Base-by-base conservation (phyloP, 2,113 vertebrate genomes). In the Xiphophorus maculatus region DNA sequence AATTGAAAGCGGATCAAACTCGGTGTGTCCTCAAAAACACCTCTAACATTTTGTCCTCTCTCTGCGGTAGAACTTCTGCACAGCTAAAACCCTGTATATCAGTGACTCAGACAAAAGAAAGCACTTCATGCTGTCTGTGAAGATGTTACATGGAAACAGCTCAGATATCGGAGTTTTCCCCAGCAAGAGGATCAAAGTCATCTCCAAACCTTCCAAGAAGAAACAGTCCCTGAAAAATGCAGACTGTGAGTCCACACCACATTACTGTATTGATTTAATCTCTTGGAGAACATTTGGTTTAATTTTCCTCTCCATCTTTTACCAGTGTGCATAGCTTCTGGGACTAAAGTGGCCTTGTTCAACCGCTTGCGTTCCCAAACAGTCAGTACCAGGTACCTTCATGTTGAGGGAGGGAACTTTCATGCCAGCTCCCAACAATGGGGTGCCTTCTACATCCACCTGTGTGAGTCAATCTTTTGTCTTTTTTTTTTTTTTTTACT, bases 381-480 rank as follows among this genome's bases (percentile, higher is more conserved):
- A 2, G 97, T 99, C 84, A 99, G 97, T 84, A 99, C 97, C 83
- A 94, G 97, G 90, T 99, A 98, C 90, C 96, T 99, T 80, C 97
- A 99, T 66, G 97, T 98, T 84, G 97, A 99, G 93, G 97, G 97
- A 65, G 97, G 97, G n/a, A 98, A 98, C 91, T 99, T 99, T 90
- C 97, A 98, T 70, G 97, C 97, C 86, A 99, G 97, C 92, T 99
- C 97, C 70, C 97, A 98, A 42, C 97, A 99, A 87, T 99, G 97
- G 97, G 97, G 97, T 73, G 97, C 97, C 1, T 99, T 98, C 94
- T 96, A 94, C 90, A 98, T 99, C 89, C 97, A 99, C 90, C 96
- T 99, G 74, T 90, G 97, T 99, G 90, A 97, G 97, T 97, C 87
- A 69, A 37, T 63, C 8, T 28, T 27, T 0, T 13, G 19, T 28